These are phyloP conservation scores for Fragum sueziense DNA, from an alignment of 2,888 invertebrate species.

Conservation along the genomic window DNA sequence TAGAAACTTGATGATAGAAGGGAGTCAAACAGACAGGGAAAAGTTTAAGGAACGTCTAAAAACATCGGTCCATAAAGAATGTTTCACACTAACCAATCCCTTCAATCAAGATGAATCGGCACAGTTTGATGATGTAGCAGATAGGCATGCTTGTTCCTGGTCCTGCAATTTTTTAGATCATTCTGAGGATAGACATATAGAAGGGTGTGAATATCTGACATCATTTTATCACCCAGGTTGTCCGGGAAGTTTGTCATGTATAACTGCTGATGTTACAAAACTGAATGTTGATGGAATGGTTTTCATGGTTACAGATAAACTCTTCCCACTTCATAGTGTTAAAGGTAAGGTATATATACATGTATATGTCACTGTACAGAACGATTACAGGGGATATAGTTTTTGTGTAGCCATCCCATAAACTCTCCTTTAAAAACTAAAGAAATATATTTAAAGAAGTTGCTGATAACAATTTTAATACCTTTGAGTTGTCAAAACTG, in stretches of 20 bases:
- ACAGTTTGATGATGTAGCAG: neutral
- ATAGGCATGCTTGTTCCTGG: neutral
- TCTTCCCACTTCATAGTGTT: neutral
- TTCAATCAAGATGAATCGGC: neutral
- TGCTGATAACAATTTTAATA: too few relatives aligned
- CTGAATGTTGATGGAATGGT: conserved; percentile 2
- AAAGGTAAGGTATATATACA: too few relatives aligned
- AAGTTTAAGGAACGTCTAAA: neutral
- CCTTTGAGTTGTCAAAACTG: too few relatives aligned
- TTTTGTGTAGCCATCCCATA: too few relatives aligned
- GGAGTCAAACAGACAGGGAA: neutral
- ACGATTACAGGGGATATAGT: too few relatives aligned
- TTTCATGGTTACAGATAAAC: neutral
- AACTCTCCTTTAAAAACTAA: too few relatives aligned
- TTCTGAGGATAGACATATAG: neutral
- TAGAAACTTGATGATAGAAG: neutral
- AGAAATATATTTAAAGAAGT: too few relatives aligned
- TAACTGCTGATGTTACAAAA: neutral
- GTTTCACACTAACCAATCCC: neutral
- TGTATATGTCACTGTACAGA: too few relatives aligned
- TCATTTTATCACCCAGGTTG: neutral
- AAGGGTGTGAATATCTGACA: neutral
- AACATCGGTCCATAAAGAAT: neutral
- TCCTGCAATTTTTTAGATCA: neutral
- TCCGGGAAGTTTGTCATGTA: neutral